These are phyloP conservation scores for Vultur gryphus DNA, from an alignment of 2,797 vertebrate species.

Conservation along the genomic window DNA sequence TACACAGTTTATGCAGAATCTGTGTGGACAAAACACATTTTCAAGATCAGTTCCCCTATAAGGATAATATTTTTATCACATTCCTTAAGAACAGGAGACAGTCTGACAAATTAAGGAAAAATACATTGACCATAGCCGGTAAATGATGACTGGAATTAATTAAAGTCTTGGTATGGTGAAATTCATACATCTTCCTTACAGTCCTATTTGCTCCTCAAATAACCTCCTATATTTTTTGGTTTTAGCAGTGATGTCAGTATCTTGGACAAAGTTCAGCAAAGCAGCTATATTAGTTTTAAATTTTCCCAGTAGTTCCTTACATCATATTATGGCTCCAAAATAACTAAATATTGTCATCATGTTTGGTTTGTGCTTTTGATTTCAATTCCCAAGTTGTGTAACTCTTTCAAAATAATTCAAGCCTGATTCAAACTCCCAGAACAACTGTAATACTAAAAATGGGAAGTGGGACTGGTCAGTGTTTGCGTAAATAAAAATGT, in stretches of 20 bases:
- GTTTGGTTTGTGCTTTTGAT: constrained; percentile 3
- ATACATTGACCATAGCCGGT: background rate
- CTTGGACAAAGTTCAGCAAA: background rate
- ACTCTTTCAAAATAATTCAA: background rate
- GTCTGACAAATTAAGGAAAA: background rate
- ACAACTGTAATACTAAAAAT: background rate
- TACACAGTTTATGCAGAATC: background rate
- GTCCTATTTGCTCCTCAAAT: background rate
- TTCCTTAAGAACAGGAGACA: background rate
- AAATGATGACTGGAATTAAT: background rate
- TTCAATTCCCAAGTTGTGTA: background rate
- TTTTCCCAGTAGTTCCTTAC: constrained; percentile 13
- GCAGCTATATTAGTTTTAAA: background rate
- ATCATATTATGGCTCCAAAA: background rate
- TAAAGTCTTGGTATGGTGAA: background rate
- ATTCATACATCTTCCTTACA: background rate
- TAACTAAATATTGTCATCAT: constrained; percentile 1
- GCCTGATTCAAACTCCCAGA: background rate
- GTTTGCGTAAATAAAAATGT: background rate
- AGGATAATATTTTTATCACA: background rate
- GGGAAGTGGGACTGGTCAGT: background rate
- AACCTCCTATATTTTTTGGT: background rate
- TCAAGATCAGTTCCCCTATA: background rate
- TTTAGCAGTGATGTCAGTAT: background rate
- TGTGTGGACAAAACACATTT: background rate